Evolutionary conservation across 2,113 vertebrate genomes (phyloP).

Genomic region (Lophius piscatorius): DNA sequence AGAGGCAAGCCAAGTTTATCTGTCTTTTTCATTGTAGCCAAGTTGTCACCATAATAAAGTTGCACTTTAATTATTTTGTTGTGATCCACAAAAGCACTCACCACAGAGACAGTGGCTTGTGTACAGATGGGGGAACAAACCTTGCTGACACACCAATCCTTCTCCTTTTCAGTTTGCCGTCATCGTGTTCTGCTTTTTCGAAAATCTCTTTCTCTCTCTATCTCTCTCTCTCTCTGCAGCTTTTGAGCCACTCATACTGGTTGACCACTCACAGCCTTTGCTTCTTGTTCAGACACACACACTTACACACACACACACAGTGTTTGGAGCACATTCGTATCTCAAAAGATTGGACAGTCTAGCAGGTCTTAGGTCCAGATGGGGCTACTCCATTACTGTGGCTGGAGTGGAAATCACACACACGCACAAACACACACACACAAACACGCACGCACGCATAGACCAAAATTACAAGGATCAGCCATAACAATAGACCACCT

Average conservation of each 20-base stretch:
- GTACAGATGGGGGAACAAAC: conserved; percentile 38
- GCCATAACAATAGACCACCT: no score
- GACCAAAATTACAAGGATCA: no score
- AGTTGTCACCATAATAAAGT: conserved; percentile 68
- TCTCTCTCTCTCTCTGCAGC: conserved; percentile 13
- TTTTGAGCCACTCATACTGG: conserved; percentile 43
- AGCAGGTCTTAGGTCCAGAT: conserved; percentile 63
- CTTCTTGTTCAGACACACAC: conserved; percentile 22
- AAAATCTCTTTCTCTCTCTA: conserved; percentile 4
- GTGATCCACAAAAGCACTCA: conserved; percentile 57
- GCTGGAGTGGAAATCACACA: conserved; percentile 33
- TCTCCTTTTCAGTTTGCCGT: background rate
- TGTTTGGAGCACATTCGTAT: conserved; percentile 55
- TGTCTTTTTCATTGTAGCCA: conserved; percentile 66
- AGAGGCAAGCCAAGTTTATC: conserved; percentile 62
- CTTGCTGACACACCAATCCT: conserved; percentile 8
- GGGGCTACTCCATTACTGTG: conserved; percentile 59
- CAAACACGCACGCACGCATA: no score
- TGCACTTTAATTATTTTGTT: conserved; percentile 67
- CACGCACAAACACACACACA: no score
- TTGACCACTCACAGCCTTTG: conserved; percentile 45
- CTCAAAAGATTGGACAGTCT: conserved; percentile 56
- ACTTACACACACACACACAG: conserved; percentile 7
- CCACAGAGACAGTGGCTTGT: conserved; percentile 38
- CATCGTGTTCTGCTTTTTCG: background rate